Percentiles rank a stretch among this genome's conserved stretches.
Evolutionary conservation across 2,797 vertebrate species (phyloP).

Genomic region (Peromyscus nudipes): DNA sequence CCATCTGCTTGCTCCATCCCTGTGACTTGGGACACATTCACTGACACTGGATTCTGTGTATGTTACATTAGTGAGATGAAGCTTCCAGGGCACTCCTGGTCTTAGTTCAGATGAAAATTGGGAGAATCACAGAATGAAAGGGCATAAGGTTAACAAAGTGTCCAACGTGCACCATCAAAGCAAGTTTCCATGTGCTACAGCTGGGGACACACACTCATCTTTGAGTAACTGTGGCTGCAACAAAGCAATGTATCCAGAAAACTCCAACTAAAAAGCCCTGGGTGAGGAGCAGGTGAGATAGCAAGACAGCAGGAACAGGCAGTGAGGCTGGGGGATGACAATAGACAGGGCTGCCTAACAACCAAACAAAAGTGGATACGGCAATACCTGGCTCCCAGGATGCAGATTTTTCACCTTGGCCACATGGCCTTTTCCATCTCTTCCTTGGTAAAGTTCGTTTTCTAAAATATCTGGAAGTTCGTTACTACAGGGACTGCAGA

Average conservation of each 20-base stretch:
- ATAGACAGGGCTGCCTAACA: fast-evolving
- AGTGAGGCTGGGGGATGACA: background rate
- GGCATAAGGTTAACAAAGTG: background rate
- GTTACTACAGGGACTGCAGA: background rate
- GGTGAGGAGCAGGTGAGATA: background rate
- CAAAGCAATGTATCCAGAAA: background rate
- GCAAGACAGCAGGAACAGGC: background rate
- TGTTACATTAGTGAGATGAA: background rate
- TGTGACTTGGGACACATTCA: background rate
- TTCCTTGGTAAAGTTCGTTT: background rate
- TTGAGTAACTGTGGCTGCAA: background rate
- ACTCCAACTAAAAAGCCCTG: background rate
- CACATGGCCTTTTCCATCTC: background rate
- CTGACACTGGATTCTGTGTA: background rate
- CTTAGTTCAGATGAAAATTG: background rate
- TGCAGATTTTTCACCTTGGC: background rate
- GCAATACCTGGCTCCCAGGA: background rate
- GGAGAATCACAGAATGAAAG: background rate
- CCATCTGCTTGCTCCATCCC: background rate
- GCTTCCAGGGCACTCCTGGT: background rate
- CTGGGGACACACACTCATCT: background rate
- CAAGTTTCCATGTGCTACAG: background rate
- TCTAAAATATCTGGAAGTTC: background rate
- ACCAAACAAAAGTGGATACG: background rate
- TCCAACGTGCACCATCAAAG: background rate